A percentile compares a stretch with the other conserved stretches of the same genome.
Evolutionary conservation across 2,113 vertebrate species (phyloP).

Genomic region (Gopherus flavomarginatus): DNA sequence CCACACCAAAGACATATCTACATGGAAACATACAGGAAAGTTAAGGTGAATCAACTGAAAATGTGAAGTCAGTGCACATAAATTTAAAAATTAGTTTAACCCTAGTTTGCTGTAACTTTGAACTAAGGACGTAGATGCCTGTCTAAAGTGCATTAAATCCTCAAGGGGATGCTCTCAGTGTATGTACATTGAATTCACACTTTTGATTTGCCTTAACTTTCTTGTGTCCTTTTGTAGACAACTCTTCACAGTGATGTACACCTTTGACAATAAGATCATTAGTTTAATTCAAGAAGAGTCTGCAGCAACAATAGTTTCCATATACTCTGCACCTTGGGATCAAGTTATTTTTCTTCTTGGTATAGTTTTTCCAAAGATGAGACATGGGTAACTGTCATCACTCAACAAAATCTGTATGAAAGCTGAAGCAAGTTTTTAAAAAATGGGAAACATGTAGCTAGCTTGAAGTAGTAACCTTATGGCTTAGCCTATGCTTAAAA

Average conservation of each 20-base stretch:
- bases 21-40: too few species aligned
- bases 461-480: neutral
- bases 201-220: neutral
- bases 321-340: neutral
- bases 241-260: neutral
- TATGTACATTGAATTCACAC: neutral
- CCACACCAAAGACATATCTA: too few species aligned
- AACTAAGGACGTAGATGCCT: neutral
- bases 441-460: neutral
- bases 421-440: neutral
- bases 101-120: neutral
- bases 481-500: neutral
- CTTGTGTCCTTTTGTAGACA: neutral
- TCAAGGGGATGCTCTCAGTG: neutral
- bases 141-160: too few species aligned
- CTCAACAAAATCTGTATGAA: neutral
- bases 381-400: neutral
- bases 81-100: neutral
- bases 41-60: too few species aligned
- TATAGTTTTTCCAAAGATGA: neutral
- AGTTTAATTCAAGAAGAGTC: neutral
- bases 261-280: neutral
- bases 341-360: neutral
- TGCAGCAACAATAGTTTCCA: neutral
- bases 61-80: too few species aligned